Evolutionary conservation across 2,113 vertebrate genomes (phyloP).

Genomic region (Passerina amoena): DNA sequence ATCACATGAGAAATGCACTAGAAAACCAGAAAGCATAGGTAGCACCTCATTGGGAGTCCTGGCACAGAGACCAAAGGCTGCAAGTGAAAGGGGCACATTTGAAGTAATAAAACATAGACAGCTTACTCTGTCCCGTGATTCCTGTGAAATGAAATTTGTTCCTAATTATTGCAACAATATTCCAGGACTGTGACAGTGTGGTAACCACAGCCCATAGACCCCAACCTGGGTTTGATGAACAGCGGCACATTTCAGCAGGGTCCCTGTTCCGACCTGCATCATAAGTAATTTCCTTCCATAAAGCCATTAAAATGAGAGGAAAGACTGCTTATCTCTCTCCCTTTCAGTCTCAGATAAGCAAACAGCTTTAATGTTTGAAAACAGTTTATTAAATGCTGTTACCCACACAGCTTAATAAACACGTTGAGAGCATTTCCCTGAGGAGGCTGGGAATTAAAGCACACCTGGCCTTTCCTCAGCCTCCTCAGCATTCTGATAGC

Average conservation of each 20-base stretch:
- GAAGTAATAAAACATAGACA: neutral
- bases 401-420: slow-evolving; percentile 52
- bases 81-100: neutral
- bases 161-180: neutral
- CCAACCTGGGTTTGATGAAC: neutral
- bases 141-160: neutral
- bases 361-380: slow-evolving; percentile 15
- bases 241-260: neutral
- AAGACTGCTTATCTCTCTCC: neutral
- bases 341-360: slow-evolving; percentile 1
- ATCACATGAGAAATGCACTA: neutral
- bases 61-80: neutral
- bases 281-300: neutral
- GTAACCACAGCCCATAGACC: neutral
- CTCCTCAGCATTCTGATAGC: neutral
- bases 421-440: neutral
- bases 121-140: neutral
- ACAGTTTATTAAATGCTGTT: slow-evolving; percentile 59
- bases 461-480: slow-evolving; percentile 4
- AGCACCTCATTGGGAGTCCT: neutral
- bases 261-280: neutral
- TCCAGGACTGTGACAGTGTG: neutral
- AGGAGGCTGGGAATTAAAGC: slow-evolving; percentile 27
- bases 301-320: neutral
- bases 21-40: neutral